phyloP scores from a whole-genome alignment of 2,113 vertebrate species.

The Crocuta crocuta region DNA sequence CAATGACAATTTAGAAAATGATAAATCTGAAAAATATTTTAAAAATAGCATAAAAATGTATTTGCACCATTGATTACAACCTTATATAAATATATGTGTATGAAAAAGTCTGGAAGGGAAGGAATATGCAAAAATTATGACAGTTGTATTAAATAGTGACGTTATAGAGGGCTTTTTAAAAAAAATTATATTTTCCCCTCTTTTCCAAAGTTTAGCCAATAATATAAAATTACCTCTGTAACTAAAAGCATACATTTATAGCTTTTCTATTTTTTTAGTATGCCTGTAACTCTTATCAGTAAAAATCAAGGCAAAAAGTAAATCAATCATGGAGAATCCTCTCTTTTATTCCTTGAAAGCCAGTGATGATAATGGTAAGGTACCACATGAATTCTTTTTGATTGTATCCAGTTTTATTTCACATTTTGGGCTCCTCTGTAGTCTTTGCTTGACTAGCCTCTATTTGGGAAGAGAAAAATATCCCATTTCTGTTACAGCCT shows the following conservation, averaged over 20 bases:
- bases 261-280: not conserved
- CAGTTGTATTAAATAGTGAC: not conserved
- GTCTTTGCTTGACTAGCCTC: not conserved
- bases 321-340: not conserved
- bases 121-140: not conserved
- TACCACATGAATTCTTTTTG: not conserved
- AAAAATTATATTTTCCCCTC: not conserved
- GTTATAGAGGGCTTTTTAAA: not conserved
- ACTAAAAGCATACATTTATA: not conserved
- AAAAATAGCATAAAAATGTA: not conserved
- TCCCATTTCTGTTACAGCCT: not conserved
- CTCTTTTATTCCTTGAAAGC: not conserved
- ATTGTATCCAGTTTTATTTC: not conserved
- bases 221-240: not conserved
- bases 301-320: constrained; percentile 24
- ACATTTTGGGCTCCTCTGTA: not conserved
- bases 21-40: constrained; percentile 18
- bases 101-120: not conserved
- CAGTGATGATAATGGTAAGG: not conserved
- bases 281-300: not conserved
- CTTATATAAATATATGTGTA: not conserved
- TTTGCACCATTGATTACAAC: not conserved
- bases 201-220: not conserved
- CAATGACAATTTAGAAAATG: not conserved
- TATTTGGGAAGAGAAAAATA: not conserved